A percentile compares a stretch with the other conserved stretches of the same genome.
phyloP scores from a whole-genome alignment of 1,140 invertebrate genomes.

The Pseudomyrmex gracilis region DNA sequence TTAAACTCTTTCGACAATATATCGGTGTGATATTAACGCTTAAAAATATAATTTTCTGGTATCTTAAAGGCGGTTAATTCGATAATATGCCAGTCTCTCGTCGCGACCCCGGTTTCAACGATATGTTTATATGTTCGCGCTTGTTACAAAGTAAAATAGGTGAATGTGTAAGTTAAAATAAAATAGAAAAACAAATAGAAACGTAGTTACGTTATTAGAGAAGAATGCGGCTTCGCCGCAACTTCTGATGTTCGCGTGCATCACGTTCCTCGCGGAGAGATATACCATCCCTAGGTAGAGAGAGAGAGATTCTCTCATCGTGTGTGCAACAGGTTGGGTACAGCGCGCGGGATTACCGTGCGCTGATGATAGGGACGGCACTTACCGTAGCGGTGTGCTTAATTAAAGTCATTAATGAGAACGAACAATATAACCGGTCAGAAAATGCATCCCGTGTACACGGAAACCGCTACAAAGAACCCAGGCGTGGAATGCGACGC shows the following conservation, averaged over 20 bases:
- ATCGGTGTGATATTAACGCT: no score
- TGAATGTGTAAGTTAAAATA: slow-evolving; percentile 2
- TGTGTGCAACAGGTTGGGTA: slow-evolving; percentile 7
- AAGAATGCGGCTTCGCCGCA: slow-evolving; percentile 27
- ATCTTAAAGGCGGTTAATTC: no score
- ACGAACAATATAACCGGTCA: slow-evolving; percentile 47
- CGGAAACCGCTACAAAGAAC: slow-evolving; percentile 37
- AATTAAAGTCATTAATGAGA: slow-evolving; percentile 57
- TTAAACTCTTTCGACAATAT: no score
- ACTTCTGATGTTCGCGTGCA: slow-evolving; percentile 9
- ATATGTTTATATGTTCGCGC: background rate
- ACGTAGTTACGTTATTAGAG: slow-evolving; percentile 7
- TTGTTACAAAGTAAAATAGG: background rate
- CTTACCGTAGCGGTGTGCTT: slow-evolving; percentile 43
- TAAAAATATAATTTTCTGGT: no score
- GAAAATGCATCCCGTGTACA: slow-evolving; percentile 10
- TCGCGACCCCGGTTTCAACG: background rate
- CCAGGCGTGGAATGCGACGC: slow-evolving; percentile 22
- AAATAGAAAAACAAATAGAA: slow-evolving; percentile 4
- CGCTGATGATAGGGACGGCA: slow-evolving; percentile 15
- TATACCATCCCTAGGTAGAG: background rate
- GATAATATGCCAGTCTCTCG: no score
- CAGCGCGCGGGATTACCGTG: background rate
- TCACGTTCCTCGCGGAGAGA: background rate
- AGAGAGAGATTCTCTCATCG: slow-evolving; percentile 28